Evolutionary conservation across 2,797 vertebrate species (phyloP).

Genomic region (Sebastes itinus): DNA sequence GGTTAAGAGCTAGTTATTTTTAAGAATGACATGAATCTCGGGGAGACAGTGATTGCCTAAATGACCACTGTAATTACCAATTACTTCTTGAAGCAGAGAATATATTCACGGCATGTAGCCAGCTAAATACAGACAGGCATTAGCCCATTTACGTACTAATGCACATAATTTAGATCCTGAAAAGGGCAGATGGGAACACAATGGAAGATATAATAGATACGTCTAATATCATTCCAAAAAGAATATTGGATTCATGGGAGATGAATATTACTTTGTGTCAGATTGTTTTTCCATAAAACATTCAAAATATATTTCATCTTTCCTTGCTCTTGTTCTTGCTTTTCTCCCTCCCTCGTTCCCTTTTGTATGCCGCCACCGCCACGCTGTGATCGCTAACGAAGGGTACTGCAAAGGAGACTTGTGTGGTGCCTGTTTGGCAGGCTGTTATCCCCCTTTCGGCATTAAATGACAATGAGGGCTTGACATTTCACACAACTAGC

Average conservation of each 20-base stretch:
- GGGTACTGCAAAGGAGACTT: constrained; percentile 66
- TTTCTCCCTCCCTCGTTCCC: constrained; percentile 49
- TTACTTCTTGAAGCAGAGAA: constrained; percentile 99
- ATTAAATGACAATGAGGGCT: constrained; percentile 73
- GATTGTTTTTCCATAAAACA: constrained; percentile 99
- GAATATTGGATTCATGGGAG: constrained; percentile 99
- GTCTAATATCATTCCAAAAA: constrained; percentile 99
- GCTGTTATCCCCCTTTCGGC: constrained; percentile 58
- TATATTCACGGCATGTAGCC: constrained; percentile 99
- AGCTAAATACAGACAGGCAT: constrained; percentile 99
- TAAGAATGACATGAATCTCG: constrained; percentile 99
- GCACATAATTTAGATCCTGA: constrained; percentile 99
- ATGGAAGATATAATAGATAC: constrained; percentile 99
- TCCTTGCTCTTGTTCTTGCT: constrained; percentile 55
- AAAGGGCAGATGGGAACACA: constrained; percentile 99
- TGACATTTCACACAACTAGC: constrained; percentile 60
- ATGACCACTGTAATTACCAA: constrained; percentile 99
- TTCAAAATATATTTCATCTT: constrained; percentile 98
- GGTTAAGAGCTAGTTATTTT: constrained; percentile 99
- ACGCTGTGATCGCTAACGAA: constrained; percentile 70
- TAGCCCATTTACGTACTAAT: constrained; percentile 99
- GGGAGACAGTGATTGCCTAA: constrained; percentile 99
- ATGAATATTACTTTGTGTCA: constrained; percentile 99
- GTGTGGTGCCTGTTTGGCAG: constrained; percentile 58
- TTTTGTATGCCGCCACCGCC: constrained; percentile 35